phyloP scores from a whole-genome alignment of 1,140 invertebrate genomes.

The Steinernema feltiae region DNA sequence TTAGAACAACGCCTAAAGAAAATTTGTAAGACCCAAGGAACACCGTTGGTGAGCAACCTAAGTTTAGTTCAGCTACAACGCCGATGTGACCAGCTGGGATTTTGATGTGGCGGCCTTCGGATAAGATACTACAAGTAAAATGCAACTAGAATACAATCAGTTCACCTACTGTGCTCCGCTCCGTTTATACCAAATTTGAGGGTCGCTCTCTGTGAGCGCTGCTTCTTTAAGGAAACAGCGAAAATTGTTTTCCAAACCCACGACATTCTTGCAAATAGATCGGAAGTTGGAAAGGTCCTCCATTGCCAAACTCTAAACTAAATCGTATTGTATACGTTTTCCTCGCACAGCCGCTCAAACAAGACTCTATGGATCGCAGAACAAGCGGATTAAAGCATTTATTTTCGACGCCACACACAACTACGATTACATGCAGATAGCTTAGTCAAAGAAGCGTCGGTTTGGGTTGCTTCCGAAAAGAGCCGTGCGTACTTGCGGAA shows the following conservation, averaged over 20 bases:
- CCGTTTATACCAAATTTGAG: neutral
- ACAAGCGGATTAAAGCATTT: slow-evolving; percentile 5
- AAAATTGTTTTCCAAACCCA: slow-evolving; percentile 19
- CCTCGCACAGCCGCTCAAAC: no score
- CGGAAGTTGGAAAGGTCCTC: neutral
- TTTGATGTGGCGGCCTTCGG: neutral
- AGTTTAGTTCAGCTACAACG: slow-evolving; percentile 12
- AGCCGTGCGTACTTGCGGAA: neutral
- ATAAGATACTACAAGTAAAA: neutral
- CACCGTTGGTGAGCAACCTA: neutral
- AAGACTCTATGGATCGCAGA: neutral
- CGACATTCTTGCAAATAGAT: slow-evolving; percentile 2
- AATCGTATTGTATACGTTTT: no score
- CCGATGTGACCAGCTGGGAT: slow-evolving; percentile 16
- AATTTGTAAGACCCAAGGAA: neutral
- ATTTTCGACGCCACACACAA: neutral
- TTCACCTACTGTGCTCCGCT: neutral
- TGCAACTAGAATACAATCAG: neutral
- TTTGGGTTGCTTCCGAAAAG: neutral
- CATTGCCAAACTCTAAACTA: no score
- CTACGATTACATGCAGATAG: neutral
- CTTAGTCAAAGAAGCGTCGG: slow-evolving; percentile 4
- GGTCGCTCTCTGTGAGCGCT: neutral
- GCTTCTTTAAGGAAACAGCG: neutral
- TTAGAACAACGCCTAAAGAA: slow-evolving; percentile 1